Percentiles rank a stretch among this genome's conserved stretches.
These are phyloP conservation scores for Polyergus mexicanus DNA, from an alignment of 1,140 invertebrate genomes.

Conservation along the genomic window DNA sequence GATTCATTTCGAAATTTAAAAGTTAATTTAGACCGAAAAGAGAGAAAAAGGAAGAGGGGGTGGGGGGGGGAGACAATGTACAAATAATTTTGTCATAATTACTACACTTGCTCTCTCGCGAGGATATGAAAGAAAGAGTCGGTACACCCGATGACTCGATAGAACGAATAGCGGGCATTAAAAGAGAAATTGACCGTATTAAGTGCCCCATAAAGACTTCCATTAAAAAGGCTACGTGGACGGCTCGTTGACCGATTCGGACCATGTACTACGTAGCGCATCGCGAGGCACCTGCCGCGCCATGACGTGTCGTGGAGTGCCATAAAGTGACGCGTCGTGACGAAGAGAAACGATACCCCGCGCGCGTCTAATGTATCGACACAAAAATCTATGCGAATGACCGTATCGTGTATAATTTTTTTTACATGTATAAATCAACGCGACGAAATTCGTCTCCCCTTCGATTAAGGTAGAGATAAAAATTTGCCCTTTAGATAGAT, in stretches of 20 bases:
- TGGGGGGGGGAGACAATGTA: too few species aligned
- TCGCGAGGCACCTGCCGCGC: constrained; percentile 71
- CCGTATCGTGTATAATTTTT: neutral
- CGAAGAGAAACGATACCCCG: constrained; percentile 3
- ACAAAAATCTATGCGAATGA: neutral
- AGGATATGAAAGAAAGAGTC: constrained; percentile 9
- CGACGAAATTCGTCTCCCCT: too few species aligned
- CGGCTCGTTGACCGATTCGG: constrained; percentile 69
- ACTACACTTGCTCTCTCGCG: neutral
- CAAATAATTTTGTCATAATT: neutral
- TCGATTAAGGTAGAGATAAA: neutral
- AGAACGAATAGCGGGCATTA: constrained; percentile 73
- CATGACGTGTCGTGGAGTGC: constrained; percentile 64
- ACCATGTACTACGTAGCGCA: constrained; percentile 70
- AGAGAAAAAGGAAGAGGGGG: neutral
- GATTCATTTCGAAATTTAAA: neutral
- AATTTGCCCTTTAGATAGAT: too few species aligned
- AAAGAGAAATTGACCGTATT: constrained; percentile 79
- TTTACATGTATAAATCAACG: too few species aligned
- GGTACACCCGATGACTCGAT: constrained; percentile 63
- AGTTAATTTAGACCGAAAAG: neutral
- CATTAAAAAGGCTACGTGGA: constrained; percentile 75
- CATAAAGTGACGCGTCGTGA: constrained; percentile 62
- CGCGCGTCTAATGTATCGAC: neutral
- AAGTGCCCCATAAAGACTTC: constrained; percentile 78